Evolutionary conservation across 53 echinoderm and acorn worm species (phyloP).

Genomic region (Echinarachnius parma): DNA sequence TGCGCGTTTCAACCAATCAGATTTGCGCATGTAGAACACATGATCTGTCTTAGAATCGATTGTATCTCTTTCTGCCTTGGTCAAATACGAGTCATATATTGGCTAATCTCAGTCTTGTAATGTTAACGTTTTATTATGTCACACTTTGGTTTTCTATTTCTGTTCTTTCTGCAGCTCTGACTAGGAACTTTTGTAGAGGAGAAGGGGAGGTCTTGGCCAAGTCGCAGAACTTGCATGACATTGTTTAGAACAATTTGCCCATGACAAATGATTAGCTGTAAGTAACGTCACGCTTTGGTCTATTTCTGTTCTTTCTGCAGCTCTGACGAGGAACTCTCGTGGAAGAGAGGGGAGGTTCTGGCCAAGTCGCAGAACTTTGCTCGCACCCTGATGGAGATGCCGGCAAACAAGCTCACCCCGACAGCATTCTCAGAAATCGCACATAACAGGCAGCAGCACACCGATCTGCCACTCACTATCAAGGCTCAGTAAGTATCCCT

Average conservation of each 20-base stretch:
- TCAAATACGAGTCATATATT: too few species aligned
- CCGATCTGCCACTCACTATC: slow-evolving; percentile 28
- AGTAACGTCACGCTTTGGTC: too few species aligned
- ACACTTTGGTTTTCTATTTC: too few species aligned
- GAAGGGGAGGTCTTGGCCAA: slow-evolving; percentile 66
- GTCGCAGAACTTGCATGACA: too few species aligned
- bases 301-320: not conserved
- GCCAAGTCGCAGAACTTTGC: slow-evolving; percentile 94
- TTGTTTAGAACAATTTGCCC: too few species aligned
- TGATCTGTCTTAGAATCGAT: too few species aligned
- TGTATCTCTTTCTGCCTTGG: too few species aligned
- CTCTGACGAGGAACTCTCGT: slow-evolving; percentile 14
- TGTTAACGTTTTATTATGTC: too few species aligned
- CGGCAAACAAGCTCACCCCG: slow-evolving; percentile 86
- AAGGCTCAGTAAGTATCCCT: slow-evolving; percentile 47
- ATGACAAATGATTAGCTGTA: too few species aligned
- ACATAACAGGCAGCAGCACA: slow-evolving; percentile 30
- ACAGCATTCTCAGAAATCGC: slow-evolving; percentile 76
- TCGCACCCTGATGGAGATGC: slow-evolving; percentile 92
- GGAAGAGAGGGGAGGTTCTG: slow-evolving; percentile 68
- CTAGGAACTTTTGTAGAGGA: slow-evolving; percentile 49
- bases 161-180: not conserved
- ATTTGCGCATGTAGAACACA: too few species aligned
- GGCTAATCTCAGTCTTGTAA: too few species aligned
- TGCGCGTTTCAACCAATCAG: too few species aligned